Percentiles rank a stretch among this genome's conserved stretches.
Conservation (phyloP, 2,113 vertebrate genomes). For the Tachysurus vachellii region DNA sequence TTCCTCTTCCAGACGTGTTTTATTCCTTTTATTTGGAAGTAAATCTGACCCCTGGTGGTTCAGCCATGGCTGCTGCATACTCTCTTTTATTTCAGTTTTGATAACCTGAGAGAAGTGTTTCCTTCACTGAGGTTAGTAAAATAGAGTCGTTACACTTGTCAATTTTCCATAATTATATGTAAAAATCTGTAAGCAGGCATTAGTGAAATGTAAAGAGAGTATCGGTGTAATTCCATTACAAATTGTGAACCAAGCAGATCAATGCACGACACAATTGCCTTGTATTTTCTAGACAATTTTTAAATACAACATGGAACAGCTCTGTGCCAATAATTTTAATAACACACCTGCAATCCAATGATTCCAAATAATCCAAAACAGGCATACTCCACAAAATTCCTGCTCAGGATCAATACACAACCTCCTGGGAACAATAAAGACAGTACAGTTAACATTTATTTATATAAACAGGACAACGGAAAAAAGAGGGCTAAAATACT, state of each 20-base stretch:
- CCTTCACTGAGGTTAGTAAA: background rate
- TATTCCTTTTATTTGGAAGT: background rate
- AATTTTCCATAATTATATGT: background rate
- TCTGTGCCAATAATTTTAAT: background rate
- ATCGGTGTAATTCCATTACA: background rate
- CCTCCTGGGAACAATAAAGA: slow-evolving; percentile 72
- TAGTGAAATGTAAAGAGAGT: background rate
- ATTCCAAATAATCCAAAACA: slow-evolving; percentile 76
- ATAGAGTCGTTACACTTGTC: too few species aligned
- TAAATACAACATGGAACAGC: background rate
- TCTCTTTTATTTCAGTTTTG: background rate
- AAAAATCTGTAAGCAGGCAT: background rate
- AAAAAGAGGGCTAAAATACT: background rate
- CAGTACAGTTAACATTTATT: slow-evolving; percentile 2
- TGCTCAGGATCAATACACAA: slow-evolving; percentile 86
- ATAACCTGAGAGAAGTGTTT: background rate
- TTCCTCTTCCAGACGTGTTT: background rate
- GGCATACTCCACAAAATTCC: slow-evolving; percentile 88
- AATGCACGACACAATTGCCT: background rate
- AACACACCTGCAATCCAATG: slow-evolving; percentile 52
- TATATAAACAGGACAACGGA: background rate
- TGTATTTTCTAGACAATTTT: background rate
- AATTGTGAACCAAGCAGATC: background rate
- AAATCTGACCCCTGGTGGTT: background rate
- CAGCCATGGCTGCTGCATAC: background rate